Evolutionary conservation across 2,113 vertebrate species (phyloP).

Genomic region (Tachycineta bicolor): DNA sequence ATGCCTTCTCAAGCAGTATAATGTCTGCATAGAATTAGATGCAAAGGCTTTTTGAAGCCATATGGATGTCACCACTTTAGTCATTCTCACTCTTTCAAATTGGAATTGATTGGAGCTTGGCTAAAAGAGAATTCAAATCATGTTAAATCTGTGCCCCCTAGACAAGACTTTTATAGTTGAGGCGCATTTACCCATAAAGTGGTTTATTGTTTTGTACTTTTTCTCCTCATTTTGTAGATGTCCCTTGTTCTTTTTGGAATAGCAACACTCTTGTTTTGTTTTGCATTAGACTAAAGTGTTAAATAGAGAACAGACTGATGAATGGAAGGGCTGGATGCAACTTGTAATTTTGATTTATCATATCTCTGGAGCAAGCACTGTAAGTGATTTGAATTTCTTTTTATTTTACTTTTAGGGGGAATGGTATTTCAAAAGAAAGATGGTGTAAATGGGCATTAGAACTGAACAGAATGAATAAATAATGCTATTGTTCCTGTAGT

Average conservation of each 20-base stretch:
- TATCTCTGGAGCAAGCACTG: conserved; percentile 95
- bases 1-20: background rate
- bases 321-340: conserved; percentile 99
- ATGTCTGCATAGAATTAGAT: background rate
- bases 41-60: background rate
- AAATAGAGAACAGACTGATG: conserved; percentile 97
- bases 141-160: background rate
- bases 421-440: background rate
- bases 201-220: conserved; percentile 39
- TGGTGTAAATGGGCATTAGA: background rate
- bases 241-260: conserved; percentile 55
- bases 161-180: background rate
- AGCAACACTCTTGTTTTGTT: conserved; percentile 58
- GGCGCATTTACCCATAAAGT: background rate
- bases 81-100: background rate
- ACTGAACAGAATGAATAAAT: background rate
- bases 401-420: background rate
- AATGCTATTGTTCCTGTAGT: background rate
- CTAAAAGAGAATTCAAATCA: background rate
- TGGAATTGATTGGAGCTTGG: background rate
- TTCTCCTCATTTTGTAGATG: conserved; percentile 48
- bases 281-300: conserved; percentile 89
- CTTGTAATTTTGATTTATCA: conserved; percentile 98
- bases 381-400: conserved; percentile 75
- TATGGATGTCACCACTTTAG: background rate